Base-by-base conservation (phyloP, 2,888 invertebrate genomes). In the Ryuthela nishihirai region DNA sequence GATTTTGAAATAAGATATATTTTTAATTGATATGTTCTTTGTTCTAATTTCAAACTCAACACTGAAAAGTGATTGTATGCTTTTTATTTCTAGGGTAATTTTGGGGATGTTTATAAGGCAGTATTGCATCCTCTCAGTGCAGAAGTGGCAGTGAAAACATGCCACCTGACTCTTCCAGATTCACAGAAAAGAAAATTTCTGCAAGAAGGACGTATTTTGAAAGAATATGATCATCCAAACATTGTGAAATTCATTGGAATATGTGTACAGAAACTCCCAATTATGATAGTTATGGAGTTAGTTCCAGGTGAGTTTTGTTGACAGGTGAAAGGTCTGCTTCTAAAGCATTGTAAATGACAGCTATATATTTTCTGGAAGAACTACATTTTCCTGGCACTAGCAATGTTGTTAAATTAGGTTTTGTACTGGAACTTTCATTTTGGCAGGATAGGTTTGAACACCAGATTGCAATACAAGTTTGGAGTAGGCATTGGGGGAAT, bases 211-310 rank as follows among this genome's bases (percentile, higher is more conserved):
- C 80, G 95, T 67, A 95, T 97, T 67, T 79, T 97, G 10, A 94
- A 94, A 74, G 94, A 94, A 74, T 97, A 97, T 74, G 88, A 94
- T 74, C 97, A 97, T 76, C 91, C 92, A 0, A 97, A 97, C 76
- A 91, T 97, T 65, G 97, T 97, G 34, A 84, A 90, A 71, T 82
- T 98, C 39, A 94, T 95, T 68, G 98, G 98, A 25, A 95, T 98
- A 69, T 97, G 95, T 69, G 94, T 95, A 64, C 95, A 95, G 75
- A 91, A 94, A 72, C 93, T 94, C 70, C 98, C 98, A 0, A 93
- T 98, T 55, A 95, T 97, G 94, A 95, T 98, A 70, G 94, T 98
- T 26, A 97, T 98, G 97, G 98, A 98, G 78, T 81, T 93, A 60
- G 95, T 95, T 39, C 84, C 87, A 67, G 87, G 88, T 86, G 73